phyloP scores from a whole-genome alignment of 2,888 invertebrate genomes.

The Poecilus cupreus region DNA sequence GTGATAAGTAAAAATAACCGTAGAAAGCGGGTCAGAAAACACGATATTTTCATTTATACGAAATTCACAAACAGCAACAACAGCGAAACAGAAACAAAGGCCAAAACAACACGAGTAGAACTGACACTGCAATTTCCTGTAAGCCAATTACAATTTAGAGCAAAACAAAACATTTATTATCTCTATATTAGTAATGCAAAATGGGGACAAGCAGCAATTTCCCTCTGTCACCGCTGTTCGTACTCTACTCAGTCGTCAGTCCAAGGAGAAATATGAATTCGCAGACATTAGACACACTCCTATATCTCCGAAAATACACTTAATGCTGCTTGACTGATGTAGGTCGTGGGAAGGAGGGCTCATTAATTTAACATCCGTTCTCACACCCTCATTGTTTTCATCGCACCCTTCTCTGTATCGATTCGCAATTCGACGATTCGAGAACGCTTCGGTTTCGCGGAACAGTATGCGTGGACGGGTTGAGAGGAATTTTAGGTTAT shows the following conservation, averaged over 20 bases:
- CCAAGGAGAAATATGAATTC: constrained; percentile 26
- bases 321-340: constrained; percentile 21
- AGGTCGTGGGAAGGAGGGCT: constrained; percentile 10
- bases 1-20: not conserved
- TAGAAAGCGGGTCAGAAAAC: not conserved
- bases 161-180: constrained; percentile 58
- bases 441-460: not conserved
- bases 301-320: constrained; percentile 28
- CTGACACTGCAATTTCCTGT: constrained; percentile 58
- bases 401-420: not conserved
- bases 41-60: constrained; percentile 6
- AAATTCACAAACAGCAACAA: not conserved
- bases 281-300: constrained; percentile 2
- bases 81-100: constrained; percentile 10
- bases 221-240: constrained; percentile 37
- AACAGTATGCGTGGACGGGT: not conserved
- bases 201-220: constrained; percentile 49
- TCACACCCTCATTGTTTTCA: constrained; percentile 36
- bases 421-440: not conserved
- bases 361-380: constrained; percentile 39
- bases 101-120: constrained; percentile 33
- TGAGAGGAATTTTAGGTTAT: too few relatives aligned
- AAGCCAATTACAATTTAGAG: constrained; percentile 54
- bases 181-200: constrained; percentile 50
- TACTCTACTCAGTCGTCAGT: not conserved